A percentile compares a stretch with the other conserved stretches of the same genome.
Conservation (phyloP, 2,797 vertebrate species). For the Oryzias sinensis region DNA sequence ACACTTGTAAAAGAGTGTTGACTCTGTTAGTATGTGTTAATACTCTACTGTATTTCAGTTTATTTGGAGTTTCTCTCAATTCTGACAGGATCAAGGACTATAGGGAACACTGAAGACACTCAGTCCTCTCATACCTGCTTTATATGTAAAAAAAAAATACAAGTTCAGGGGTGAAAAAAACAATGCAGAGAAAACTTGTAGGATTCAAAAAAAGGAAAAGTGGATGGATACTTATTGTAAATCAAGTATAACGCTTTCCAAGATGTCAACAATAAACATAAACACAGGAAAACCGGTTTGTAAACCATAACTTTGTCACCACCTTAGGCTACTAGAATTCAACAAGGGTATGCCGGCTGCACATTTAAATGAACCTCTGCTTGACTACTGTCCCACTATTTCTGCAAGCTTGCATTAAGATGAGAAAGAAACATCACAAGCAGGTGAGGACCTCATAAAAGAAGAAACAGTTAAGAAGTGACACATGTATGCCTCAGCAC, state of each 20-base stretch:
- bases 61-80: constrained; percentile 62
- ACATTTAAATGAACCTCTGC: constrained; percentile 3
- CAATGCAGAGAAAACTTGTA: constrained; percentile 6
- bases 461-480: constrained; percentile 8
- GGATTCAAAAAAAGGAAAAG: background rate
- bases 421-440: constrained; percentile 52
- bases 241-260: constrained; percentile 10
- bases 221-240: constrained; percentile 12
- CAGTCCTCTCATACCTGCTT: constrained; percentile 62
- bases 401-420: constrained; percentile 38
- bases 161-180: constrained; percentile 6
- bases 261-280: constrained; percentile 25
- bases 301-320: constrained; percentile 23
- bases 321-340: constrained; percentile 48
- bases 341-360: constrained; percentile 49
- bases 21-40: constrained; percentile 12
- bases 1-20: too few relatives aligned
- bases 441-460: constrained; percentile 35
- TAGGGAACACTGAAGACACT: constrained; percentile 67
- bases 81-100: constrained; percentile 74
- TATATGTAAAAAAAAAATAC: constrained; percentile 60
- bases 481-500: constrained; percentile 30
- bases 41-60: constrained; percentile 47
- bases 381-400: constrained; percentile 41
- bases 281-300: constrained; percentile 49